These are phyloP conservation scores for Chitala chitala DNA, from an alignment of 2,113 vertebrate species.

Conservation along the genomic window DNA sequence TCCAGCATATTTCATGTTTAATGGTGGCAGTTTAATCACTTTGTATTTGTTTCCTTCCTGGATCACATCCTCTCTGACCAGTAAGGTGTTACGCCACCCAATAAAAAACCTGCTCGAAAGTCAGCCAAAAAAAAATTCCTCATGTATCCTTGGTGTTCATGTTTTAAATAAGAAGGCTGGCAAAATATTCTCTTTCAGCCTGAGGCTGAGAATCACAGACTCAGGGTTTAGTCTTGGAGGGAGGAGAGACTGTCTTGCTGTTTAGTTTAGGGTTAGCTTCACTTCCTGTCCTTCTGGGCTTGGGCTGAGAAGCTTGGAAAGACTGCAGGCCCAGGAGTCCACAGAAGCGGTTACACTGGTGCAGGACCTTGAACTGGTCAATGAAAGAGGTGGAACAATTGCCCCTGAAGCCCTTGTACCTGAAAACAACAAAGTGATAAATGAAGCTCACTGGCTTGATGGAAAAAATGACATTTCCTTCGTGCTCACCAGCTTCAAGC, in stretches of 20 bases:
- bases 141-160: too few species aligned
- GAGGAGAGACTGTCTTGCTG: conserved; percentile 53
- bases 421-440: conserved; percentile 44
- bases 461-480: neutral
- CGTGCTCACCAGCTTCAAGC: neutral
- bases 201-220: too few species aligned
- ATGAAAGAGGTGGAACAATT: conserved; percentile 93
- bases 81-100: too few species aligned
- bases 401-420: conserved; percentile 94
- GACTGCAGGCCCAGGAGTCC: conserved; percentile 79
- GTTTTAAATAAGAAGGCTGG: too few species aligned
- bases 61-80: too few species aligned
- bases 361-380: conserved; percentile 88
- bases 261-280: conserved; percentile 62
- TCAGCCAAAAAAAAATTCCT: too few species aligned
- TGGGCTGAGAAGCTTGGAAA: conserved; percentile 64
- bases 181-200: too few species aligned
- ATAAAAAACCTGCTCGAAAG: too few species aligned
- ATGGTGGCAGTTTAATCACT: neutral
- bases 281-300: conserved; percentile 59
- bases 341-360: conserved; percentile 90
- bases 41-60: too few species aligned
- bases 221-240: conserved; percentile 65
- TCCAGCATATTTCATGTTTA: too few species aligned
- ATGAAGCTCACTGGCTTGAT: neutral